phyloP scores from a whole-genome alignment of 1,140 invertebrate genomes.

The Drosophila eugracilis region DNA sequence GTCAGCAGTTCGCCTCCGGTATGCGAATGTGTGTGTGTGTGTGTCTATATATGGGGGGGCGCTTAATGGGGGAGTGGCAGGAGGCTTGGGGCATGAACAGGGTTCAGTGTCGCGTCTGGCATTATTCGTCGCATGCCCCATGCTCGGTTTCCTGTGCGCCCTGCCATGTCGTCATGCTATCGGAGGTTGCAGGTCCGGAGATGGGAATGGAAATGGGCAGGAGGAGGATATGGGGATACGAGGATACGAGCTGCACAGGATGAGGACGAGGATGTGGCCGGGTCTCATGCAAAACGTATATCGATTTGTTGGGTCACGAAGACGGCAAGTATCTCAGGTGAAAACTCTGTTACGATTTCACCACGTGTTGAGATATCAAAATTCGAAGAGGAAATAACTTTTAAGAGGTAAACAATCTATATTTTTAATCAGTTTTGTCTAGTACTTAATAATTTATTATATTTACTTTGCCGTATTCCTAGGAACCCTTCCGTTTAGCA shows the following conservation, averaged over 20 bases:
- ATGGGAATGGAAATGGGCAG: slow-evolving; percentile 5
- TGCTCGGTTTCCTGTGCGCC: slow-evolving; percentile 71
- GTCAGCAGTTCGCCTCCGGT: slow-evolving; percentile 68
- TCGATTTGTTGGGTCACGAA: slow-evolving; percentile 58
- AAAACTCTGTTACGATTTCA: slow-evolving; percentile 29
- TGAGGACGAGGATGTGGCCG: slow-evolving; percentile 1
- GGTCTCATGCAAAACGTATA: slow-evolving; percentile 52
- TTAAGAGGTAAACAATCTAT: neutral
- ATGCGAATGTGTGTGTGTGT: slow-evolving; percentile 6
- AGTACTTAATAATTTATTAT: too few relatives aligned
- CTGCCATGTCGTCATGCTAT: slow-evolving; percentile 75
- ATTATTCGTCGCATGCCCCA: slow-evolving; percentile 70
- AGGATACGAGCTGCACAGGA: slow-evolving; percentile 19
- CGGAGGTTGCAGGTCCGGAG: slow-evolving; percentile 26
- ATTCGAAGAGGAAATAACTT: neutral
- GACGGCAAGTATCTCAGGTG: slow-evolving; percentile 29
- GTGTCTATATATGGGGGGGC: slow-evolving; percentile 1
- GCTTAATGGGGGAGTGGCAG: neutral
- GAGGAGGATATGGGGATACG: slow-evolving; percentile 3
- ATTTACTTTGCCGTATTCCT: too few relatives aligned
- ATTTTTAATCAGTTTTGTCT: too few relatives aligned
- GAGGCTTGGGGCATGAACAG: slow-evolving; percentile 19
- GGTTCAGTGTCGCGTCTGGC: slow-evolving; percentile 77
- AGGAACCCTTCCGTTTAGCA: too few relatives aligned
- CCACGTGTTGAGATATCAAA: slow-evolving; percentile 58